phyloP scores from a whole-genome alignment of 2,797 vertebrate genomes.

The Melanotaenia trifasciata region DNA sequence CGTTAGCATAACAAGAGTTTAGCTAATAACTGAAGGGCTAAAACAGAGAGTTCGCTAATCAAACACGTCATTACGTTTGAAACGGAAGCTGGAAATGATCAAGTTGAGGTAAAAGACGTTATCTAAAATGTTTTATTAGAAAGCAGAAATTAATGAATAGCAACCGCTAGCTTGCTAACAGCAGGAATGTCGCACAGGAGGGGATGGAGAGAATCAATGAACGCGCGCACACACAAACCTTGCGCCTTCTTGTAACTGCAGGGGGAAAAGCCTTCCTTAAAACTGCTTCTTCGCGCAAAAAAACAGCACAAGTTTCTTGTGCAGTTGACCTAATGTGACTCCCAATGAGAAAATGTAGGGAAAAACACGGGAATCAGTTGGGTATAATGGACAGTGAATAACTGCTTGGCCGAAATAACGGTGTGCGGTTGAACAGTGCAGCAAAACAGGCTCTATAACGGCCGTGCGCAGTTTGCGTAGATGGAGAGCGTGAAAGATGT shows the following conservation, averaged over 20 bases:
- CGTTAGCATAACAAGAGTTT: slow-evolving; percentile 44
- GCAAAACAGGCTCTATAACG: not conserved
- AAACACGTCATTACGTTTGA: not conserved
- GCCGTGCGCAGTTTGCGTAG: slow-evolving; percentile 44
- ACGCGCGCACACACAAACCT: slow-evolving; percentile 66
- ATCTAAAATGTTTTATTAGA: not conserved
- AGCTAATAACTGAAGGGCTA: not conserved
- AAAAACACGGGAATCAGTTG: not conserved
- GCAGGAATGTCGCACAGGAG: slow-evolving; percentile 52
- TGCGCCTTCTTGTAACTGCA: slow-evolving; percentile 17
- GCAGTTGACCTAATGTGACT: not conserved
- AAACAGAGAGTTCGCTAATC: accelerated
- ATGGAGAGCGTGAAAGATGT: slow-evolving; percentile 24
- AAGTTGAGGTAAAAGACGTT: not conserved
- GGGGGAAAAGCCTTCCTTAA: not conserved
- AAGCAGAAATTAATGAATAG: slow-evolving; percentile 17
- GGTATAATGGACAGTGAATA: slow-evolving; percentile 17
- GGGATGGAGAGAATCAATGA: slow-evolving; percentile 63
- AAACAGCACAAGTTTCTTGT: not conserved
- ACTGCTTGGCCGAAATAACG: slow-evolving; percentile 58
- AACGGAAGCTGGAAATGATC: accelerated
- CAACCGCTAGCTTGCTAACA: slow-evolving; percentile 49
- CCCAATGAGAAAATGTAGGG: not conserved
- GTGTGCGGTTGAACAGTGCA: not conserved
- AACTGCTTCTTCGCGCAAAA: not conserved